Percentiles rank a stretch among this genome's conserved stretches.
These are phyloP conservation scores for Calameuta filiformis DNA, from an alignment of 2,888 invertebrate genomes.

Conservation along the genomic window DNA sequence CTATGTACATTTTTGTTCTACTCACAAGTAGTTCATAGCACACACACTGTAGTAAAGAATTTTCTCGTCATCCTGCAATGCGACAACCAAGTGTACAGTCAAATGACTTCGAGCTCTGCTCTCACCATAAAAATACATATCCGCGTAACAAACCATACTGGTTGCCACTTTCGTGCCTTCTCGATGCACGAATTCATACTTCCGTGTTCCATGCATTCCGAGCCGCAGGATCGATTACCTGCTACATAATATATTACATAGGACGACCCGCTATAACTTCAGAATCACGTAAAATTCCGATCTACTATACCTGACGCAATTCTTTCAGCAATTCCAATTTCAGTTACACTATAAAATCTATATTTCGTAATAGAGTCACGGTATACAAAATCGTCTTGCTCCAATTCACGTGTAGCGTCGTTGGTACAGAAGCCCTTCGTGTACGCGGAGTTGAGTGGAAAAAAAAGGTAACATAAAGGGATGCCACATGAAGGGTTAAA, in stretches of 20 bases:
- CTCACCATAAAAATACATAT: neutral
- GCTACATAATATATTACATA: neutral
- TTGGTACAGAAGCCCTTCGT: neutral
- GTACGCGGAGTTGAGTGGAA: neutral
- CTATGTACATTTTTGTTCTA: neutral
- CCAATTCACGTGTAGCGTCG: neutral
- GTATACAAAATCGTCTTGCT: neutral
- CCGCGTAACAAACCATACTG: neutral
- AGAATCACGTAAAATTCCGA: neutral
- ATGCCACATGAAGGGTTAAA: neutral
- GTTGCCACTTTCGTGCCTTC: neutral
- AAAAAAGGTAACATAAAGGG: neutral
- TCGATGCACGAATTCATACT: neutral
- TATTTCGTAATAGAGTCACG: neutral
- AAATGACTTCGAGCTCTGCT: neutral
- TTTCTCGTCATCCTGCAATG: conserved; percentile 34
- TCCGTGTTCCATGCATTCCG: neutral
- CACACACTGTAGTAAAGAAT: neutral
- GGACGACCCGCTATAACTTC: neutral
- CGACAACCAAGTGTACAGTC: conserved; percentile 25
- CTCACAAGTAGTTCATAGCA: neutral
- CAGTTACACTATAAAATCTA: neutral
- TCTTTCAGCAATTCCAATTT: neutral
- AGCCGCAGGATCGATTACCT: neutral
- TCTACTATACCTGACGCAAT: neutral